phyloP scores from a whole-genome alignment of 2,797 vertebrate genomes.

The Merluccius polli region DNA sequence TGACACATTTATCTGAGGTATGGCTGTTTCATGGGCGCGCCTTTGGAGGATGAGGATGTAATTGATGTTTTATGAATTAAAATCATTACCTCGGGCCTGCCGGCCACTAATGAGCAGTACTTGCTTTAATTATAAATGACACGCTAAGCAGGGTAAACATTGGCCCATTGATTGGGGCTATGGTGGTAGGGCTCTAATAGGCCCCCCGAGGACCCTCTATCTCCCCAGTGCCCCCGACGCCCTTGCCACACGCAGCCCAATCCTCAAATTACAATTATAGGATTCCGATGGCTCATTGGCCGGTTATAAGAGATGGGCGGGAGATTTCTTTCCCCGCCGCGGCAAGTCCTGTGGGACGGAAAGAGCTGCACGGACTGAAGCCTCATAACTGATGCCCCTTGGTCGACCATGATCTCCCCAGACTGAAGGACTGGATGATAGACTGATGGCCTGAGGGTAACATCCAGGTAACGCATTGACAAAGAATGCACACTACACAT shows the following conservation, averaged over 20 bases:
- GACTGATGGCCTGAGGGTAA: slow-evolving; percentile 3
- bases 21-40: slow-evolving; percentile 42
- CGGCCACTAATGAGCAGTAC: slow-evolving; percentile 65
- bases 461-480: slow-evolving; percentile 10
- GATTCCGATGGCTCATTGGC: slow-evolving; percentile 66
- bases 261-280: slow-evolving; percentile 75
- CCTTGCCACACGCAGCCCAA: slow-evolving; percentile 70
- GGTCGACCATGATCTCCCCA: slow-evolving; percentile 12
- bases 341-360: slow-evolving; percentile 51
- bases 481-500: slow-evolving; percentile 20
- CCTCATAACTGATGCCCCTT: slow-evolving; percentile 35
- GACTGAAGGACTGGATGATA: slow-evolving; percentile 3
- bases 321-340: slow-evolving; percentile 56
- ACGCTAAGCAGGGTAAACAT: slow-evolving; percentile 74
- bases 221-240: slow-evolving; percentile 60
- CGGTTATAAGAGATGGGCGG: slow-evolving; percentile 64
- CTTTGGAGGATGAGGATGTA: slow-evolving; percentile 56
- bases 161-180: slow-evolving; percentile 72
- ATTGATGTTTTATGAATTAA: slow-evolving; percentile 71
- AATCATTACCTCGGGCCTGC: slow-evolving; percentile 62
- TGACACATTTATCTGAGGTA: slow-evolving; percentile 43
- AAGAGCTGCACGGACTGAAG: slow-evolving; percentile 31
- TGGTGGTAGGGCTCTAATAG: slow-evolving; percentile 69
- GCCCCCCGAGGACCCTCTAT: slow-evolving; percentile 67
- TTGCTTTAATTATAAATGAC: slow-evolving; percentile 74